Conservation (phyloP, 2,888 invertebrate species). For the Ophonus ardosiacus region DNA sequence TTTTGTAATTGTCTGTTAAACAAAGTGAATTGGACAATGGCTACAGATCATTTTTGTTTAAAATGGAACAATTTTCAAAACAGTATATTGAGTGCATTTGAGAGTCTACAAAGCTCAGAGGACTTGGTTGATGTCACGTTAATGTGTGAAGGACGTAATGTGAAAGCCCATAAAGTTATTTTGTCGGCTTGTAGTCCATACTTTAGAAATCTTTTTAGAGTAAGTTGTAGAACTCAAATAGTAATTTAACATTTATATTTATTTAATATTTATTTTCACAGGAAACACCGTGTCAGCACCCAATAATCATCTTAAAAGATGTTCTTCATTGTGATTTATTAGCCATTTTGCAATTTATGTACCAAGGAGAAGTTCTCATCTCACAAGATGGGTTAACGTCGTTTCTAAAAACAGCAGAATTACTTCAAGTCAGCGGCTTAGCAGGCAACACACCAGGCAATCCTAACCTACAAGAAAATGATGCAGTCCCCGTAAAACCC, state of each 20-base stretch:
- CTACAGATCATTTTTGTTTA: constrained; percentile 83
- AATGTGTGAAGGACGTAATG: constrained; percentile 84
- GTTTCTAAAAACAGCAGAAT: constrained; percentile 82
- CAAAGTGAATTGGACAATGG: constrained; percentile 67
- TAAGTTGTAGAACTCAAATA: constrained; percentile 69
- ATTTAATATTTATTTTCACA: constrained; percentile 70
- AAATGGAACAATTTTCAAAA: constrained; percentile 87
- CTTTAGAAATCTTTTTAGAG: constrained; percentile 86
- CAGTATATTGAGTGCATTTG: constrained; percentile 84
- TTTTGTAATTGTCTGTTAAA: neutral
- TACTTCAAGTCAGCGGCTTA: constrained; percentile 83
- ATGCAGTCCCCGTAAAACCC: neutral
- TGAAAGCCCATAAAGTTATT: constrained; percentile 87
- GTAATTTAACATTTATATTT: neutral
- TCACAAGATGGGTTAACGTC: constrained; percentile 82
- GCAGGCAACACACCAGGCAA: constrained; percentile 71
- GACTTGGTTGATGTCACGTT: constrained; percentile 86
- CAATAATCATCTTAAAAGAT: constrained; percentile 85
- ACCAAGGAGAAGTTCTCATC: constrained; percentile 85
- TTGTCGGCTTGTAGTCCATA: constrained; percentile 87
- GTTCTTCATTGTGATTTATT: constrained; percentile 82
- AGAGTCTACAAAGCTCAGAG: constrained; percentile 83
- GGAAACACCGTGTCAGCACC: constrained; percentile 87
- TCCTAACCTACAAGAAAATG: neutral
- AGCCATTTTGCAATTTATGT: constrained; percentile 84